Conservation (phyloP, 2,888 invertebrate genomes). For the Aporophyla lueneburgensis region DNA sequence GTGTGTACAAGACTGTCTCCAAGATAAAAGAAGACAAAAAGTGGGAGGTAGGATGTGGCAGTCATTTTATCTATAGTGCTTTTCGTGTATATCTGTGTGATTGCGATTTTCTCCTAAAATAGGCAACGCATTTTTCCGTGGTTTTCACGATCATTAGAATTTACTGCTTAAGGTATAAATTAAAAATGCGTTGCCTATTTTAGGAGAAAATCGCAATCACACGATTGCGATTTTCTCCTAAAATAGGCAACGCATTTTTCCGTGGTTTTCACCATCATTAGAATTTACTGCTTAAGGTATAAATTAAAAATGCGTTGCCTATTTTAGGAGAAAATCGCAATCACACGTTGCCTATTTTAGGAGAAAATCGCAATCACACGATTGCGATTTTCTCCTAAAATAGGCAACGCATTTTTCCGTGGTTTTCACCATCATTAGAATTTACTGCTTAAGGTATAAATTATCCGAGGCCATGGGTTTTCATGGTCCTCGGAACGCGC, state of each 20-base stretch:
- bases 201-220: no score
- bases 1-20: no score
- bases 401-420: not conserved
- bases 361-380: no score
- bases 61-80: not conserved
- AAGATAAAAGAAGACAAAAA: not conserved
- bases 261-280: not conserved
- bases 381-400: not conserved
- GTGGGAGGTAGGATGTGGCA: not conserved
- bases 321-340: no score
- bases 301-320: no score
- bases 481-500: no score
- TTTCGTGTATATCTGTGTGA: not conserved
- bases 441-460: no score
- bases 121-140: not conserved
- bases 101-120: not conserved
- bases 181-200: no score
- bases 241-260: not conserved
- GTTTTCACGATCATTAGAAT: not conserved
- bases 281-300: no score
- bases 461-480: no score
- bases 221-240: not conserved
- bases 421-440: not conserved
- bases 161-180: no score
- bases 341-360: no score